Evolutionary conservation across 2,113 vertebrate genomes (phyloP).

Genomic region (Sula dactylatra): DNA sequence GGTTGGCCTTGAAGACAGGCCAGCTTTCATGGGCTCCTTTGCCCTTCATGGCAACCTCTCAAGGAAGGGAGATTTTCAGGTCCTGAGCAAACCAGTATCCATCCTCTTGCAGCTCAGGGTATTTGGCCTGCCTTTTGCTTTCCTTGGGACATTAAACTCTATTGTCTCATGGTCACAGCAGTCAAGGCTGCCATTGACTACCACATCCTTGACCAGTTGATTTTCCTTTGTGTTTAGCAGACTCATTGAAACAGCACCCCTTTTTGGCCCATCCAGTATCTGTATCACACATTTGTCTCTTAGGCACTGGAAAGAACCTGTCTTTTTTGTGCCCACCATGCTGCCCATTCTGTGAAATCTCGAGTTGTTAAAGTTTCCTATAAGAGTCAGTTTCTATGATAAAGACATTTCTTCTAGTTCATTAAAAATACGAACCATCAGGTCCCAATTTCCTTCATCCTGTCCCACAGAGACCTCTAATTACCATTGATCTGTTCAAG

Average conservation of each 20-base stretch:
- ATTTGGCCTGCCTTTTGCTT: neutral
- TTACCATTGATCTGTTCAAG: neutral
- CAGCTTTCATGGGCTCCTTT: neutral
- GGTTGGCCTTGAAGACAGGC: neutral
- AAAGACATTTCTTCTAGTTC: neutral
- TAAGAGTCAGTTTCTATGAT: neutral
- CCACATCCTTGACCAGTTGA: accelerated
- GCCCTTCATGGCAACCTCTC: neutral
- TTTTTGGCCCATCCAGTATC: neutral
- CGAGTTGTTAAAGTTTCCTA: neutral
- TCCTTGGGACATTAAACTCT: neutral
- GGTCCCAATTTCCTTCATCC: neutral
- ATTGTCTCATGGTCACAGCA: neutral
- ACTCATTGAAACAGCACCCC: neutral
- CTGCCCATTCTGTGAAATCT: neutral
- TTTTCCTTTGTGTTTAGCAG: neutral
- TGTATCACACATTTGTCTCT: neutral
- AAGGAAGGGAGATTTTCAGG: neutral
- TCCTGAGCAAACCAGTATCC: neutral
- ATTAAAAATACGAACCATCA: neutral
- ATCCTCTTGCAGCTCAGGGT: neutral
- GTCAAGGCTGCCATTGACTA: neutral
- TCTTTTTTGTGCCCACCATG: neutral
- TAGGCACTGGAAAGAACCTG: neutral
- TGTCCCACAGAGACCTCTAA: neutral